A percentile compares a stretch with the other conserved stretches of the same genome.
Conservation (phyloP, 2,888 invertebrate species). For the Nomada ruficornis region DNA sequence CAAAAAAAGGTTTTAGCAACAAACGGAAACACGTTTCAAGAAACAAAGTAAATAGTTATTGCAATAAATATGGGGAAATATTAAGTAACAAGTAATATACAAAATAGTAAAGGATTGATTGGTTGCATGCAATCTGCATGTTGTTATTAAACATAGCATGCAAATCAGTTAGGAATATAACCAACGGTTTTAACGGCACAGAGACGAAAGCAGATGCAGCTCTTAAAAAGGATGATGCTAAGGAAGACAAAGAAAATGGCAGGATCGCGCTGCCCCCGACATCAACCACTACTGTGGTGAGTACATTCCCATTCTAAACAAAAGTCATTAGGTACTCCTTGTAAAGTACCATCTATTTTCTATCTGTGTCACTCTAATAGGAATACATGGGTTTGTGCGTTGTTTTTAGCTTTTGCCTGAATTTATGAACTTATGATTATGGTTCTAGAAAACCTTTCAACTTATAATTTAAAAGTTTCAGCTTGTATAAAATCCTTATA, state of each 20-base stretch:
- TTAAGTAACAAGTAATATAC: constrained; percentile 9
- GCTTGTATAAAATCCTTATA: not conserved
- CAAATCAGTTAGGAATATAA: constrained; percentile 78
- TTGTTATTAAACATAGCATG: constrained; percentile 72
- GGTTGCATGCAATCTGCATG: constrained; percentile 72
- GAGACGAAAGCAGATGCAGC: constrained; percentile 81
- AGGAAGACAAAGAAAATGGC: constrained; percentile 83
- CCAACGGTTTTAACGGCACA: constrained; percentile 81
- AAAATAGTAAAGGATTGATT: constrained; percentile 44
- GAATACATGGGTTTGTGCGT: constrained; percentile 36
- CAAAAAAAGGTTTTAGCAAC: not conserved
- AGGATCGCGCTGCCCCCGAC: constrained; percentile 76
- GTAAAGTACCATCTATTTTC: constrained; percentile 35
- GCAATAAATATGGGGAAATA: constrained; percentile 25
- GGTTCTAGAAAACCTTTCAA: constrained; percentile 17
- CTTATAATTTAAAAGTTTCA: constrained; percentile 10
- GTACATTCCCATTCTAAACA: constrained; percentile 69
- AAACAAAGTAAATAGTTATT: not conserved
- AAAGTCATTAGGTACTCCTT: constrained; percentile 44
- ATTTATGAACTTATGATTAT: constrained; percentile 15
- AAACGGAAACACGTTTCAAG: not conserved
- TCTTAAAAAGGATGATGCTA: constrained; percentile 81
- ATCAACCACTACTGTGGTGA: constrained; percentile 80
- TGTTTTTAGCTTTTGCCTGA: constrained; percentile 49
- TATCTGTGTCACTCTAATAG: constrained; percentile 33